Evolutionary conservation across 2,888 invertebrate species (phyloP).

Genomic region (Odontothrips loti): DNA sequence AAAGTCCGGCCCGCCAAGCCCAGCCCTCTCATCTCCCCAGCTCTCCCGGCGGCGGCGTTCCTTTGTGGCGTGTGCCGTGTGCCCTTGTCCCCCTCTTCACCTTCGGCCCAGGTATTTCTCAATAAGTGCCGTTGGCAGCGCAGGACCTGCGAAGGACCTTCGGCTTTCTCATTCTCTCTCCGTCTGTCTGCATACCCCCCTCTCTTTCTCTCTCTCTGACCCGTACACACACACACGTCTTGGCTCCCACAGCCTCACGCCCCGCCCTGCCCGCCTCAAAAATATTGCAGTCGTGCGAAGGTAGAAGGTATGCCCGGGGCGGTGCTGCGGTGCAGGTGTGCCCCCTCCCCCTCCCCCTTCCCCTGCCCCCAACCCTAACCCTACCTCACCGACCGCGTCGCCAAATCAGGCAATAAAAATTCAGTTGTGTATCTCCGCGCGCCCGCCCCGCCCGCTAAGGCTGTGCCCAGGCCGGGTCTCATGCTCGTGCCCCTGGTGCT

Average conservation of each 20-base stretch:
- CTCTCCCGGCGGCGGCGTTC: not conserved
- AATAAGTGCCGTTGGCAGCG: not conserved
- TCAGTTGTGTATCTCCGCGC: constrained; percentile 10
- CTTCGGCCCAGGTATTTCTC: not conserved
- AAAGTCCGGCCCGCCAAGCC: not conserved
- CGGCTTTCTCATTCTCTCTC: not conserved
- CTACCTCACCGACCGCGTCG: not conserved
- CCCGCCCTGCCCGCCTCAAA: not conserved
- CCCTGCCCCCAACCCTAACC: too few relatives aligned
- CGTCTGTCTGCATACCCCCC: not conserved
- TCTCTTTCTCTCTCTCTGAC: not conserved
- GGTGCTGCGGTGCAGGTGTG: not conserved
- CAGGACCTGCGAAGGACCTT: too few relatives aligned
- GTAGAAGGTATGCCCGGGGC: not conserved
- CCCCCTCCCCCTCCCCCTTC: too few relatives aligned
- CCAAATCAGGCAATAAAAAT: constrained; percentile 23
- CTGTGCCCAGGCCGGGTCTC: not conserved
- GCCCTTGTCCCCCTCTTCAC: not conserved
- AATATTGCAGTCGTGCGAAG: too few relatives aligned
- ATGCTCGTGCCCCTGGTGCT: not conserved
- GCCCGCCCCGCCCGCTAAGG: not conserved
- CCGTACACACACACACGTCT: not conserved
- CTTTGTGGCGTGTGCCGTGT: not conserved
- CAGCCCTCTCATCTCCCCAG: too few relatives aligned
- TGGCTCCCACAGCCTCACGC: not conserved